Conservation (phyloP, 2,888 invertebrate genomes). For the Abrostola triplasia region DNA sequence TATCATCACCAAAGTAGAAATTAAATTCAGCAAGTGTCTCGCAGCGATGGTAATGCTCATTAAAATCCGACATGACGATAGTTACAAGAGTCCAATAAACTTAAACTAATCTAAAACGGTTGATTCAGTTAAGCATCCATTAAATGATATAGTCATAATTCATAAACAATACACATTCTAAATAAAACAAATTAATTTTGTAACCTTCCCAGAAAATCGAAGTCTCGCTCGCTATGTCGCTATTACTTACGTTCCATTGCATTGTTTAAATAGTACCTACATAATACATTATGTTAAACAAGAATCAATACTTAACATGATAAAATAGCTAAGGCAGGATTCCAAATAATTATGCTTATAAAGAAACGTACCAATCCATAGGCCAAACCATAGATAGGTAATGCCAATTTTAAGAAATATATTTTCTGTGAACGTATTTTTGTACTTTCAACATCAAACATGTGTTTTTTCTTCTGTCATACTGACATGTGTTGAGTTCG, state of each 20-base stretch:
- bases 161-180: conserved; percentile 6
- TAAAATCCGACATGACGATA: conserved; percentile 77
- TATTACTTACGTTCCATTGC: conserved; percentile 35
- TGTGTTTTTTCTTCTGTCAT: conserved; percentile 14
- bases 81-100: conserved; percentile 46
- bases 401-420: no score
- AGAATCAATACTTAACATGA: conserved; percentile 10
- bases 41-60: conserved; percentile 87
- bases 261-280: not conserved
- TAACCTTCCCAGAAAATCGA: conserved; percentile 51
- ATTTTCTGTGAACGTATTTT: not conserved
- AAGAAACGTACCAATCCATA: conserved; percentile 6
- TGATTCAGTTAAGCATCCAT: conserved; percentile 13
- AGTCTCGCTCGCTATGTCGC: conserved; percentile 35
- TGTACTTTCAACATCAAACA: not conserved
- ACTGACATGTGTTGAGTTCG: not conserved
- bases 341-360: conserved; percentile 5
- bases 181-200: conserved; percentile 23
- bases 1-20: conserved; percentile 78
- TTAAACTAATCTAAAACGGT: conserved; percentile 9
- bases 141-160: conserved; percentile 2
- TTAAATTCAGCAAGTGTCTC: conserved; percentile 91
- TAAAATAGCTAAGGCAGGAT: not conserved
- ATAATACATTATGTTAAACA: no score
- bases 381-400: no score